Evolutionary conservation across 1,140 invertebrate genomes (phyloP).

Genomic region (Drosophila pectinifera): DNA sequence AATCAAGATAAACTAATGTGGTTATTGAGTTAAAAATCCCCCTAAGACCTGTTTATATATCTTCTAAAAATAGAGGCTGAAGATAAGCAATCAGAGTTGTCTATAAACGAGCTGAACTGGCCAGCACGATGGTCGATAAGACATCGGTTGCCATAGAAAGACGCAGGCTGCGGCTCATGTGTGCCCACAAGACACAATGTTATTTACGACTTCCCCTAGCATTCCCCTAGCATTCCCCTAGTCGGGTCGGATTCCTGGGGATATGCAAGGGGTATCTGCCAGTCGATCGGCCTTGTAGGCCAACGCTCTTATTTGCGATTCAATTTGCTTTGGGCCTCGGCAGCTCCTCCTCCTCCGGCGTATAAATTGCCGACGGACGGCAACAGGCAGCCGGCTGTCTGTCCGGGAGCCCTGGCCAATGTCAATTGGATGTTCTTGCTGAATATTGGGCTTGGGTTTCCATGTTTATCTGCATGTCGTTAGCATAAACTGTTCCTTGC

Average conservation of each 20-base stretch:
- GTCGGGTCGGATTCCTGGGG: background rate
- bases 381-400: constrained; percentile 45
- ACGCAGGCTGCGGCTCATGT: background rate
- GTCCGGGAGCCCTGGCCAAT: constrained; percentile 63
- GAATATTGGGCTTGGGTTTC: constrained; percentile 23
- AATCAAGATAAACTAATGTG: no score
- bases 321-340: constrained; percentile 50
- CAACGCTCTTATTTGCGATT: constrained; percentile 57
- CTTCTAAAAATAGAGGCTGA: no score
- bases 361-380: constrained; percentile 63
- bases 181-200: constrained; percentile 9
- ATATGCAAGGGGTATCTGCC: constrained; percentile 22
- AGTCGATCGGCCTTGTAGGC: constrained; percentile 29
- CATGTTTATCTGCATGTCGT: constrained; percentile 72
- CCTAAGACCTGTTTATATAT: no score
- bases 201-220: constrained; percentile 9
- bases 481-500: constrained; percentile 55
- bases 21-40: no score
- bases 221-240: background rate
- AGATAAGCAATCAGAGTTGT: background rate
- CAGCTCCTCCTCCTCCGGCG: constrained; percentile 13
- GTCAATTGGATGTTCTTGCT: constrained; percentile 64
- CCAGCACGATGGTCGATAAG: background rate
- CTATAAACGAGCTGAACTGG: background rate
- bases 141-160: background rate